A percentile compares a stretch with the other conserved stretches of the same genome.
Conservation (phyloP, 2,888 invertebrate genomes). For the Ametastegia equiseti region DNA sequence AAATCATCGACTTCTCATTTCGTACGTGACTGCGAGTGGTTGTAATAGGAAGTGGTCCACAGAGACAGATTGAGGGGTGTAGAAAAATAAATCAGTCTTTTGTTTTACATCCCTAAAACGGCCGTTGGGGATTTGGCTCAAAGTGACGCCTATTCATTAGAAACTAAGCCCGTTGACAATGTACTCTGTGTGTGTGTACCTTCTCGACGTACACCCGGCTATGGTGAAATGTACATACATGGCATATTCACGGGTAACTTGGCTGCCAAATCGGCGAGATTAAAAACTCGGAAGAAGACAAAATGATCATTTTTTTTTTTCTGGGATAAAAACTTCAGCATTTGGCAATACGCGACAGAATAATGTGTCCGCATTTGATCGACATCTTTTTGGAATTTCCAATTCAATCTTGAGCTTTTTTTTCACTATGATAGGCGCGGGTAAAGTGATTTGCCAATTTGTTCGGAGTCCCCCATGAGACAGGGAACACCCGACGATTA, state of each 20-base stretch:
- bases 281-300: constrained; percentile 21
- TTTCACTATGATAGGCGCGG: background rate
- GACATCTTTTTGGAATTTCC: constrained; percentile 12
- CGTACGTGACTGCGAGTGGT: constrained; percentile 53
- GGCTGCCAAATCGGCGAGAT: constrained; percentile 40
- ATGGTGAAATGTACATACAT: background rate
- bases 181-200: background rate
- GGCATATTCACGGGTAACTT: constrained; percentile 27
- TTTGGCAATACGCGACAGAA: background rate
- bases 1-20: background rate
- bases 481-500: constrained; percentile 33
- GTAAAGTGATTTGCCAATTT: constrained; percentile 42
- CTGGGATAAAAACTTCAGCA: background rate
- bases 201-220: background rate
- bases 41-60: constrained; percentile 67
- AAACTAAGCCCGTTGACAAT: constrained; percentile 34
- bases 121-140: constrained; percentile 68
- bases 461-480: constrained; percentile 12
- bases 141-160: constrained; percentile 66
- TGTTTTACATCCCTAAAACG: constrained; percentile 70
- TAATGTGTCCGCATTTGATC: background rate
- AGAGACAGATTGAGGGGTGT: constrained; percentile 67
- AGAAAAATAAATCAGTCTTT: constrained; percentile 70
- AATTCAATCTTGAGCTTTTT: background rate
- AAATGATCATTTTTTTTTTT: background rate